These are phyloP conservation scores for Saccopteryx bilineata DNA, from an alignment of 2,113 vertebrate genomes.

Conservation along the genomic window DNA sequence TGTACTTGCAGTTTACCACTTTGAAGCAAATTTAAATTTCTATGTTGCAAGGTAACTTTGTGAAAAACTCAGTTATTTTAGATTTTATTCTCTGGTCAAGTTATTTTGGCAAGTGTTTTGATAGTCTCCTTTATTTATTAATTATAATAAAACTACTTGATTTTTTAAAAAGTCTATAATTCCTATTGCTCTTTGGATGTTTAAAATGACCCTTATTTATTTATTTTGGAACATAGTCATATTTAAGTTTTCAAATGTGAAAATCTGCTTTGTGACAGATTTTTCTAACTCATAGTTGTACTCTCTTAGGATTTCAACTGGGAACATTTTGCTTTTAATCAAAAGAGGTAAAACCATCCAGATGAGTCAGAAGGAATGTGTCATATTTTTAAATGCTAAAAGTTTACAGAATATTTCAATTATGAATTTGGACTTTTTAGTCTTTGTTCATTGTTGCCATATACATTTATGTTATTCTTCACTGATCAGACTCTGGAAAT, in stretches of 20 bases:
- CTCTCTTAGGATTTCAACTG: conserved; percentile 40
- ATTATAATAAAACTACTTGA: conserved; percentile 4
- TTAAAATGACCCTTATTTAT: conserved; percentile 56
- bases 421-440: conserved; percentile 57
- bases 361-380: conserved; percentile 57
- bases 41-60: conserved; percentile 66
- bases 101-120: conserved; percentile 64
- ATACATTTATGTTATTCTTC: conserved; percentile 63
- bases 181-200: conserved; percentile 24
- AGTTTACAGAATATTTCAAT: conserved; percentile 42
- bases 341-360: conserved; percentile 68
- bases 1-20: conserved; percentile 53
- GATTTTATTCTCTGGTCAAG: conserved; percentile 40
- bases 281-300: conserved; percentile 61
- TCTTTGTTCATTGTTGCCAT: conserved; percentile 54
- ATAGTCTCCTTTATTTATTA: conserved; percentile 58
- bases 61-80: conserved; percentile 64
- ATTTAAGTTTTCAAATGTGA: conserved; percentile 55
- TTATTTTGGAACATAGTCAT: conserved; percentile 58
- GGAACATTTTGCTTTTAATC: conserved; percentile 68
- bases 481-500: conserved; percentile 58
- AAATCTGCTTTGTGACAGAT: conserved; percentile 62
- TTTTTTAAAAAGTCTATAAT: conserved; percentile 22
- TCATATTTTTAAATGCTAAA: conserved; percentile 46
- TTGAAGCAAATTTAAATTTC: conserved; percentile 67